These are phyloP conservation scores for Acronicta psi DNA, from an alignment of 2,888 invertebrate species.

Conservation along the genomic window DNA sequence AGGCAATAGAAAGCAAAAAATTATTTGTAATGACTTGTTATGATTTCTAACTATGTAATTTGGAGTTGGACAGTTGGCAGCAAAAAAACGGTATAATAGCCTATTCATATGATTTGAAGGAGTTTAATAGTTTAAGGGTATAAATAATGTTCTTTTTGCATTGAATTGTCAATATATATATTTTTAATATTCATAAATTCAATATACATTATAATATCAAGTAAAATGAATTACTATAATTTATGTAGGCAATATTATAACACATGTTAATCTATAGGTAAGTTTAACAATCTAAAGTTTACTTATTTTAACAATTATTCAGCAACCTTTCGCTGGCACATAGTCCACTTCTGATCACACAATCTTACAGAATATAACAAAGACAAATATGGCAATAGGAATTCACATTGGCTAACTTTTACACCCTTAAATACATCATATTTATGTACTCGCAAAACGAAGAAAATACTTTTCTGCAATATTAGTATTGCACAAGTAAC, in stretches of 20 bases:
- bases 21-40: too few species aligned
- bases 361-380: slow-evolving; percentile 73
- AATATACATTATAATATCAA: slow-evolving; percentile 89
- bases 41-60: too few species aligned
- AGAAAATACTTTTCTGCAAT: slow-evolving; percentile 78
- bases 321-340: slow-evolving; percentile 57
- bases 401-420: slow-evolving; percentile 81
- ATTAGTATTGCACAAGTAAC: slow-evolving; percentile 77
- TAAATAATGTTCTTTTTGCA: slow-evolving; percentile 63
- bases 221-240: slow-evolving; percentile 89
- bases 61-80: too few species aligned
- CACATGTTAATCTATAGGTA: slow-evolving; percentile 89
- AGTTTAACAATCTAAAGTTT: slow-evolving; percentile 87
- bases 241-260: slow-evolving; percentile 89
- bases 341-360: slow-evolving; percentile 39
- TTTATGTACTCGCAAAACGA: slow-evolving; percentile 64
- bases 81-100: too few species aligned
- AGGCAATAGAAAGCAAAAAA: too few species aligned
- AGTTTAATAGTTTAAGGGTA: slow-evolving; percentile 8
- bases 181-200: slow-evolving; percentile 89
- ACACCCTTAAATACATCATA: slow-evolving; percentile 62
- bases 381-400: slow-evolving; percentile 86
- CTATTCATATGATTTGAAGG: too few species aligned
- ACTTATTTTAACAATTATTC: slow-evolving; percentile 82
- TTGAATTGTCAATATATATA: slow-evolving; percentile 89